phyloP scores from a whole-genome alignment of 35 echinoderm and acorn worm species.

The Chiridota heheva region DNA sequence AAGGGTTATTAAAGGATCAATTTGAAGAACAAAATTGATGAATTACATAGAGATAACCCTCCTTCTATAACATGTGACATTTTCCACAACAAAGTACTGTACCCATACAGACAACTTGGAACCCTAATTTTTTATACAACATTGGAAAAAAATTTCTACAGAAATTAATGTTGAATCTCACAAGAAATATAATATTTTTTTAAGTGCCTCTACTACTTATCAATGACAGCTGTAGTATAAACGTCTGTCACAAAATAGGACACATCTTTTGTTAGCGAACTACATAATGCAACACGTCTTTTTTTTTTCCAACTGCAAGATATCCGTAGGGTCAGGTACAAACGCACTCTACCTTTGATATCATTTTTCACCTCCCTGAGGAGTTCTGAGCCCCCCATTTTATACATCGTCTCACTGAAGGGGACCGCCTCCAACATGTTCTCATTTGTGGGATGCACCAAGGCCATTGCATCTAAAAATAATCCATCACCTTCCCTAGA shows the following conservation, averaged over 20 bases:
- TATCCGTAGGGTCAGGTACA: neutral
- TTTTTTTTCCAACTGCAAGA: neutral
- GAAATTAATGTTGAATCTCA: too few species aligned
- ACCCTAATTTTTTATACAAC: too few species aligned
- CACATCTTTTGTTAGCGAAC: neutral
- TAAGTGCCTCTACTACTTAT: too few species aligned
- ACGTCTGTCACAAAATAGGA: neutral
- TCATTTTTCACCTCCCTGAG: constrained; percentile 60
- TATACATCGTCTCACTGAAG: constrained; percentile 73
- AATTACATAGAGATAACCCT: too few species aligned
- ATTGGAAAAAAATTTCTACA: too few species aligned
- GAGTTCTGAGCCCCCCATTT: constrained; percentile 72
- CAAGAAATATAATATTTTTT: too few species aligned
- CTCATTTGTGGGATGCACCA: constrained; percentile 92
- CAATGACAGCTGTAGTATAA: neutral
- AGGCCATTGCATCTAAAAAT: constrained; percentile 57
- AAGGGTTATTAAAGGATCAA: too few species aligned
- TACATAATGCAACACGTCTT: neutral
- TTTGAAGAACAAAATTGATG: too few species aligned
- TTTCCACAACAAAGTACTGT: too few species aligned
- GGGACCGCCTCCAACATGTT: constrained; percentile 71
- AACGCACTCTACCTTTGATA: constrained; percentile 42
- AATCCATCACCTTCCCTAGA: constrained; percentile 80
- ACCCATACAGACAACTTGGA: too few species aligned
- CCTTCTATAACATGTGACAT: too few species aligned